A percentile compares a stretch with the other conserved stretches of the same genome.
Evolutionary conservation across 2,113 vertebrate species (phyloP).

Genomic region (Caranx melampygus): DNA sequence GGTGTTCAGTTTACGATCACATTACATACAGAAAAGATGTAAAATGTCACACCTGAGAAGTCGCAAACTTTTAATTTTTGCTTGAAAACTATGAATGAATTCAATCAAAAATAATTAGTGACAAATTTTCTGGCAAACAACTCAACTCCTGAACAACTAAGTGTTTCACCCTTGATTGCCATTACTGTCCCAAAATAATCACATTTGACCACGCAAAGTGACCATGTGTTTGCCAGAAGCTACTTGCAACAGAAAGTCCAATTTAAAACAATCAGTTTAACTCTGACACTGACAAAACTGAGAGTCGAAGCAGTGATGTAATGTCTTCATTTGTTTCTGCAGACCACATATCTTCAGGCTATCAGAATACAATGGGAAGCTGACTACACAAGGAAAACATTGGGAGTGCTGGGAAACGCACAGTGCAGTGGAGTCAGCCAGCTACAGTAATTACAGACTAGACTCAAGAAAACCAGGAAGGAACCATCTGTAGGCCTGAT

Average conservation of each 20-base stretch:
- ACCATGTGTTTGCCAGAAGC: neutral
- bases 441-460: conserved; percentile 76
- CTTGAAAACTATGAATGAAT: neutral
- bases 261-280: neutral
- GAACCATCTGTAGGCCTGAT: conserved; percentile 80
- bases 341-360: conserved; percentile 58
- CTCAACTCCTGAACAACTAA: neutral
- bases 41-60: neutral
- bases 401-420: conserved; percentile 75
- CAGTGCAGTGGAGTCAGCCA: conserved; percentile 50
- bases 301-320: conserved; percentile 26
- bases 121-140: neutral
- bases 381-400: conserved; percentile 76
- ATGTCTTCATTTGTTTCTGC: conserved; percentile 58
- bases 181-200: neutral
- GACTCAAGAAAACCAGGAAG: conserved; percentile 85
- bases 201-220: neutral
- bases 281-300: conserved; percentile 2
- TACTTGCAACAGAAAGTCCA: neutral
- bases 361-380: conserved; percentile 78
- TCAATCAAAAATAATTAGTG: neutral
- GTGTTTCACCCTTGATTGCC: neutral
- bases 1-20: neutral
- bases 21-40: neutral
- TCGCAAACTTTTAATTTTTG: neutral